Evolutionary conservation across 2,888 invertebrate species (phyloP).

Genomic region (Spodoptera littoralis): DNA sequence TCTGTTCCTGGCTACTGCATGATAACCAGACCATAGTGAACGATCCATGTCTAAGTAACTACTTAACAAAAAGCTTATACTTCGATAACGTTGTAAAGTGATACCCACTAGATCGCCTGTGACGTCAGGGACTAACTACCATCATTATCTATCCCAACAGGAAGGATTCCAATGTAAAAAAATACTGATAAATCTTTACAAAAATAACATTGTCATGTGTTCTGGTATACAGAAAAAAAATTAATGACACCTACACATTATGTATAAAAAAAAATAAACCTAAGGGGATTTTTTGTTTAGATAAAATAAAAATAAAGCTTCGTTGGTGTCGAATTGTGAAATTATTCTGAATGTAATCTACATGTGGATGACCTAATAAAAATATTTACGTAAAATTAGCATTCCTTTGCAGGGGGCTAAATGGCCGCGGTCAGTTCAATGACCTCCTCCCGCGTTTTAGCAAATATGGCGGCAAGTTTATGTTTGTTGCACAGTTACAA

Average conservation of each 20-base stretch:
- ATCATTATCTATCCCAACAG: constrained; percentile 6
- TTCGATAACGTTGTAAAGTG: constrained; percentile 16
- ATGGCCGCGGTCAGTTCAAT: constrained; percentile 27
- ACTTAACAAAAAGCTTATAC: too few relatives aligned
- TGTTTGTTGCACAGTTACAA: constrained; percentile 2
- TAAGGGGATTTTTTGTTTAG: constrained; percentile 9
- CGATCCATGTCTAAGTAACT: too few relatives aligned
- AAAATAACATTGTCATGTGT: constrained; percentile 17
- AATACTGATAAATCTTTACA: constrained; percentile 11
- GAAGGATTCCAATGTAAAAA: not conserved
- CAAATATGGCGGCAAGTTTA: constrained; percentile 39
- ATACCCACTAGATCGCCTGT: constrained; percentile 16
- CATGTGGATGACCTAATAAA: constrained; percentile 35
- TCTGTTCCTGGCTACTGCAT: too few relatives aligned
- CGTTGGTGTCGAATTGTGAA: constrained; percentile 6
- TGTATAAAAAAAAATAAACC: not conserved
- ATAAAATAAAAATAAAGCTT: constrained; percentile 4
- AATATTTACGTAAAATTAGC: constrained; percentile 24
- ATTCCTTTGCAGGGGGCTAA: constrained; percentile 46
- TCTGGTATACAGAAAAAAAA: not conserved
- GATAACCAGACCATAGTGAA: too few relatives aligned
- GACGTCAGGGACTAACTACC: constrained; percentile 34
- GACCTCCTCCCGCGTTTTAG: constrained; percentile 45
- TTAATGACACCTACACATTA: too few relatives aligned
- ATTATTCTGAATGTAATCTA: constrained; percentile 17